Conservation (phyloP, 2,888 invertebrate species). For the Acleris cristana region DNA sequence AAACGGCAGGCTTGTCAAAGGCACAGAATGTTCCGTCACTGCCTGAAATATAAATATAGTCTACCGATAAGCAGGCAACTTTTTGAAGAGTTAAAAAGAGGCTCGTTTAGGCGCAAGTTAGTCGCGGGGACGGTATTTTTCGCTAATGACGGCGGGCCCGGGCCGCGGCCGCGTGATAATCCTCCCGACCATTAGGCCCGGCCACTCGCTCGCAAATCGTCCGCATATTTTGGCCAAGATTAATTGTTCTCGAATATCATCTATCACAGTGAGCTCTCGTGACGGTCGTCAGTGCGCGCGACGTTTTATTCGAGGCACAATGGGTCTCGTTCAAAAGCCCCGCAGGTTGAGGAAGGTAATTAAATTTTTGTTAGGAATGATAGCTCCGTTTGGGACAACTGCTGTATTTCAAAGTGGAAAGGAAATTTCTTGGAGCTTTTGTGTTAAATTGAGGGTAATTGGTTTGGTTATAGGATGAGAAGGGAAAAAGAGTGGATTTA, state of each 20-base stretch:
- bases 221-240: conserved; percentile 83
- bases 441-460: conserved; percentile 47
- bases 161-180: conserved; percentile 75
- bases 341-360: conserved; percentile 64
- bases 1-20: too few species aligned
- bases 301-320: conserved; percentile 79
- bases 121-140: conserved; percentile 61
- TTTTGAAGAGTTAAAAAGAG: conserved; percentile 20
- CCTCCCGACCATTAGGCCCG: conserved; percentile 80
- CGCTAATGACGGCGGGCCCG: conserved; percentile 72
- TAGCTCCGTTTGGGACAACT: conserved; percentile 52
- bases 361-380: conserved; percentile 70
- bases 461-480: conserved; percentile 43
- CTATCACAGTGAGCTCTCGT: conserved; percentile 81
- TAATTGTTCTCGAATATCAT: conserved; percentile 84
- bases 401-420: conserved; percentile 50
- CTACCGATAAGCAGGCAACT: too few species aligned
- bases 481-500: too few species aligned
- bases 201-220: conserved; percentile 83
- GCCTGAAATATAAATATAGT: too few species aligned
- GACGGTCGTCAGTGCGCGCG: conserved; percentile 79
- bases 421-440: conserved; percentile 45
- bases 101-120: conserved; percentile 37
- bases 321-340: conserved; percentile 60
- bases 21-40: too few species aligned